Evolutionary conservation across 2,888 invertebrate genomes (phyloP).

Genomic region (Keiferia lycopersicella): DNA sequence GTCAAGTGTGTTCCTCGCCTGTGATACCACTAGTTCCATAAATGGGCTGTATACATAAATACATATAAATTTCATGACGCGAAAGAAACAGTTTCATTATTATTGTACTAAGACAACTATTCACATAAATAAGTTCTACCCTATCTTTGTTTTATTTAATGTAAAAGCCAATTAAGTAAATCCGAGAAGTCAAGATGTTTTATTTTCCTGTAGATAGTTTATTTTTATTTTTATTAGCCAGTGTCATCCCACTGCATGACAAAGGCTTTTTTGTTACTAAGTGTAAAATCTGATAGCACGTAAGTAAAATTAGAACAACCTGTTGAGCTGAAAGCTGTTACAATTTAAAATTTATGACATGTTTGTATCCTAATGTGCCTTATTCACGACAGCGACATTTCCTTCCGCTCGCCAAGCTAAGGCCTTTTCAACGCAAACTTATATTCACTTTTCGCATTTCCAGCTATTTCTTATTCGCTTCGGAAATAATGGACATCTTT

Average conservation of each 20-base stretch:
- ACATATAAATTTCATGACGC: constrained; percentile 5
- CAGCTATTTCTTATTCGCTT: constrained; percentile 19
- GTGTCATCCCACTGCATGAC: too few relatives aligned
- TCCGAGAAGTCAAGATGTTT: too few relatives aligned
- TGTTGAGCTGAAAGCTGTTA: not conserved
- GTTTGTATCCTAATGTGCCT: not conserved
- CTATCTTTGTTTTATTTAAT: not conserved
- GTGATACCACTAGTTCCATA: not conserved
- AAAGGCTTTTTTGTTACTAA: too few relatives aligned
- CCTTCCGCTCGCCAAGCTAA: not conserved
- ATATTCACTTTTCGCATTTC: not conserved
- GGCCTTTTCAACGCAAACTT: constrained; percentile 3
- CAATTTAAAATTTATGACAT: not conserved
- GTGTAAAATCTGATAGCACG: too few relatives aligned
- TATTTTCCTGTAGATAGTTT: too few relatives aligned
- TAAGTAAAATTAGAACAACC: not conserved
- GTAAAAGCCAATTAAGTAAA: too few relatives aligned
- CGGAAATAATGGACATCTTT: constrained; percentile 17
- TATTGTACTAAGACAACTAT: not conserved
- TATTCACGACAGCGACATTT: not conserved
- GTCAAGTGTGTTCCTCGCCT: too few relatives aligned
- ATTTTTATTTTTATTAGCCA: too few relatives aligned
- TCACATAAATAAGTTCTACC: too few relatives aligned
- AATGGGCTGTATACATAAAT: constrained; percentile 15
- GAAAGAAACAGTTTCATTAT: not conserved